A percentile compares a stretch with the other conserved stretches of the same genome.
These are phyloP conservation scores for Hoplostethus atlanticus DNA, from an alignment of 2,797 vertebrate species.

Conservation along the genomic window DNA sequence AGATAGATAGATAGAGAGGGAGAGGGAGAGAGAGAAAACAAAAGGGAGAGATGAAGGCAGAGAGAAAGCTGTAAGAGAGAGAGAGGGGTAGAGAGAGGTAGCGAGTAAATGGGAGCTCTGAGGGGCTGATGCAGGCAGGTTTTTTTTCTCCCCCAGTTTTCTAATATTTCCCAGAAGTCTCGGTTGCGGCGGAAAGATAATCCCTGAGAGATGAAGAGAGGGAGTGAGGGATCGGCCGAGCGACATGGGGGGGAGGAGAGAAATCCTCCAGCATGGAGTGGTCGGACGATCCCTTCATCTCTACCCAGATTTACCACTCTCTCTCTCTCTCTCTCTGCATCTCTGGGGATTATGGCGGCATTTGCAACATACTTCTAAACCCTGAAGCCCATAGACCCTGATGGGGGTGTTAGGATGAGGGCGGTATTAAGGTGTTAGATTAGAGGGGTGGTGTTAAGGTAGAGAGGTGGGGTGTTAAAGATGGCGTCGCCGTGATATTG, in stretches of 20 bases:
- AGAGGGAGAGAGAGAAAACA: no score
- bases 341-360: conserved; percentile 78
- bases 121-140: not conserved
- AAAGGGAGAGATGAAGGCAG: no score
- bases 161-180: conserved; percentile 85
- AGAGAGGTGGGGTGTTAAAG: conserved; percentile 66
- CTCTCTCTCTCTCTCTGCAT: conserved; percentile 27
- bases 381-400: conserved; percentile 47
- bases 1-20: no score
- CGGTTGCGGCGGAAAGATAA: conserved; percentile 76
- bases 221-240: conserved; percentile 66
- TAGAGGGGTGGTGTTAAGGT: conserved; percentile 72
- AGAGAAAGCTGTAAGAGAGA: not conserved
- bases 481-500: conserved; percentile 38
- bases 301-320: conserved; percentile 22
- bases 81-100: not conserved
- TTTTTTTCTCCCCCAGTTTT: conserved; percentile 56
- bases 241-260: conserved; percentile 60
- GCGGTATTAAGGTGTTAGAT: conserved; percentile 75
- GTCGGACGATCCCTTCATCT: conserved; percentile 67
- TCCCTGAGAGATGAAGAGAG: conserved; percentile 86
- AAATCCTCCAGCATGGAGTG: conserved; percentile 82
- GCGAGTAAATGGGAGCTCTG: conserved; percentile 53
- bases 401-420: conserved; percentile 38
- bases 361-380: conserved; percentile 84